A percentile compares a stretch with the other conserved stretches of the same genome.
These are phyloP conservation scores for Dicyrtoma fusca DNA, from an alignment of 2,888 invertebrate genomes.

Conservation along the genomic window DNA sequence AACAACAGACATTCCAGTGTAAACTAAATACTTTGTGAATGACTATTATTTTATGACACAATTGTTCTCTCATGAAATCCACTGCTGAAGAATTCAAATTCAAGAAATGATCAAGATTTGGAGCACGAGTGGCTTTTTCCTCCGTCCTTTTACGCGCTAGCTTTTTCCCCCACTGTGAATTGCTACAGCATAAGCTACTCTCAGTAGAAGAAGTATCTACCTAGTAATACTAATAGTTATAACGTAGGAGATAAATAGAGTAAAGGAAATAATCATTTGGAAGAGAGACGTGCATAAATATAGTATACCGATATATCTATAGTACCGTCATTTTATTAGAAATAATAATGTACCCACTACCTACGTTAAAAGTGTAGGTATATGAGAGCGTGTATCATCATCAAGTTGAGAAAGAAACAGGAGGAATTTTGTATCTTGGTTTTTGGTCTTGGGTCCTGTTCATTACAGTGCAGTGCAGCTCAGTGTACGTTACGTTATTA, in stretches of 20 bases:
- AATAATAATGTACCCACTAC: no score
- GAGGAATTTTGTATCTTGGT: slow-evolving; percentile 36
- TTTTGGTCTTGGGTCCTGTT: slow-evolving; percentile 27
- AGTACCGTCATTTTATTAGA: no score
- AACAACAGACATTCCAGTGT: no score
- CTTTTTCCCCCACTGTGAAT: no score
- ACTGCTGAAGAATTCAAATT: neutral
- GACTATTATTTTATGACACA: slow-evolving; percentile 9
- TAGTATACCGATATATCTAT: no score
- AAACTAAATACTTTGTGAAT: neutral
- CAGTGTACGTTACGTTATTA: no score
- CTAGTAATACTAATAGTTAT: no score
- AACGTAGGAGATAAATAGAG: neutral
- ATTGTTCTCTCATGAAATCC: neutral
- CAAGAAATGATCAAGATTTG: neutral
- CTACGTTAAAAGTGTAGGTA: no score
- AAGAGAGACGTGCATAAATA: neutral
- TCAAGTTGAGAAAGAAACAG: neutral
- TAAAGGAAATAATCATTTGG: neutral
- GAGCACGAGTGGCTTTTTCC: neutral
- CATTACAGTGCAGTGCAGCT: slow-evolving; percentile 18
- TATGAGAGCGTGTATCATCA: neutral
- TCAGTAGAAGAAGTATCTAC: no score
- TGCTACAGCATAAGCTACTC: no score
- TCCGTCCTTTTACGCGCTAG: no score